These are phyloP conservation scores for Rhysida immarginata DNA, from an alignment of 1,140 invertebrate genomes.

Conservation along the genomic window DNA sequence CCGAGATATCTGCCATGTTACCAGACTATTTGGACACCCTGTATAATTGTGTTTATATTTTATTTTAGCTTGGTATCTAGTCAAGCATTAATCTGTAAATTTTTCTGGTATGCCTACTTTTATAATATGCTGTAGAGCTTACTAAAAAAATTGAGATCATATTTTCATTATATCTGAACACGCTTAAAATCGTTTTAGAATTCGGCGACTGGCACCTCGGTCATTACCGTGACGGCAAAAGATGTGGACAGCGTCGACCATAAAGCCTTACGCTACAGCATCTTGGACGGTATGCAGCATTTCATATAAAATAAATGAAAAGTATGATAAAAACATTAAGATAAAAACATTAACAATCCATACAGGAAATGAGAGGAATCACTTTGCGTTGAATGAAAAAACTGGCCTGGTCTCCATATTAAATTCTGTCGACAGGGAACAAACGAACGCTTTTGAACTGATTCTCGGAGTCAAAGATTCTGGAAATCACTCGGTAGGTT, in stretches of 20 bases:
- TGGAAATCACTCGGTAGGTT: constrained; percentile 17
- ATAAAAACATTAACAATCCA: too few relatives aligned
- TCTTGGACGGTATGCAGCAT: not conserved
- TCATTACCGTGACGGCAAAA: constrained; percentile 43
- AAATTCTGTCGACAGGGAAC: constrained; percentile 70
- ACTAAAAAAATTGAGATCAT: too few relatives aligned
- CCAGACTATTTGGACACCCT: too few relatives aligned
- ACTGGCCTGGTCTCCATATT: constrained; percentile 68
- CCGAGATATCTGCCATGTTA: too few relatives aligned
- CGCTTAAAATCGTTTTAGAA: not conserved
- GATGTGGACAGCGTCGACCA: constrained; percentile 31
- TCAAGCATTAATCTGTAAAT: not conserved
- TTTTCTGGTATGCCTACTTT: too few relatives aligned
- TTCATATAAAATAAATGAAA: not conserved
- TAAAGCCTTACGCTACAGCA: not conserved
- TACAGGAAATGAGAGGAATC: constrained; percentile 44
- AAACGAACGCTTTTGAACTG: constrained; percentile 63
- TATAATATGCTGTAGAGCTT: too few relatives aligned
- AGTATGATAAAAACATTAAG: too few relatives aligned
- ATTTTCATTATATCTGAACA: too few relatives aligned
- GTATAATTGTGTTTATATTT: too few relatives aligned
- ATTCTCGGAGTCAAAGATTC: constrained; percentile 62
- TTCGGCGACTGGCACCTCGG: constrained; percentile 43
- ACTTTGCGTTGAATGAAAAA: constrained; percentile 54
- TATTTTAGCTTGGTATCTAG: too few relatives aligned